These are phyloP conservation scores for Anableps anableps DNA, from an alignment of 2,797 vertebrate genomes.

Conservation along the genomic window DNA sequence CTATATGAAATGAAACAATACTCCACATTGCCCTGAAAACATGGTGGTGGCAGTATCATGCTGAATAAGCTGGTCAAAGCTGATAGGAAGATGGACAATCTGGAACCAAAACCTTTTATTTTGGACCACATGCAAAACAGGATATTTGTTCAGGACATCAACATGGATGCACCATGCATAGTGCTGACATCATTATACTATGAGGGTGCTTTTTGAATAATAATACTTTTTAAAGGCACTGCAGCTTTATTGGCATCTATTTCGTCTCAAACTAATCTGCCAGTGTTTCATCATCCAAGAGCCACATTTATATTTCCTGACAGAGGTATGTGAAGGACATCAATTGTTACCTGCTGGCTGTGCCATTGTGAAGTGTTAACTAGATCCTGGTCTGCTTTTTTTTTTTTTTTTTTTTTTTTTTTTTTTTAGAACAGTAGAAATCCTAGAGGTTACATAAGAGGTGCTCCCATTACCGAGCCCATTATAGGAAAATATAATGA, in stretches of 20 bases:
- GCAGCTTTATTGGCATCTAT: neutral
- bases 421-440: conserved; percentile 11
- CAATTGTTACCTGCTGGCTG: neutral
- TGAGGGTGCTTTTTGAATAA: neutral
- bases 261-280: neutral
- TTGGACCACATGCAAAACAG: too few species aligned
- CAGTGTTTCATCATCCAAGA: neutral
- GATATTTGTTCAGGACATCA: too few species aligned
- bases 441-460: conserved; percentile 26
- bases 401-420: neutral
- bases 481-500: conserved; percentile 6
- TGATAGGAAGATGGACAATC: too few species aligned
- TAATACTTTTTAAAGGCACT: neutral
- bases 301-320: neutral
- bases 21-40: too few species aligned
- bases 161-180: neutral
- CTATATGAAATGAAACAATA: too few species aligned
- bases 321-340: neutral
- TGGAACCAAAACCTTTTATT: too few species aligned
- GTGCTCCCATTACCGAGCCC: conserved; percentile 27
- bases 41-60: too few species aligned
- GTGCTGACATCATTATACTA: neutral
- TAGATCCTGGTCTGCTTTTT: conserved; percentile 25
- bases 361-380: conserved; percentile 23
- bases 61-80: too few species aligned